Evolutionary conservation across 2,888 invertebrate species (phyloP).

Genomic region (Phengaris arion): DNA sequence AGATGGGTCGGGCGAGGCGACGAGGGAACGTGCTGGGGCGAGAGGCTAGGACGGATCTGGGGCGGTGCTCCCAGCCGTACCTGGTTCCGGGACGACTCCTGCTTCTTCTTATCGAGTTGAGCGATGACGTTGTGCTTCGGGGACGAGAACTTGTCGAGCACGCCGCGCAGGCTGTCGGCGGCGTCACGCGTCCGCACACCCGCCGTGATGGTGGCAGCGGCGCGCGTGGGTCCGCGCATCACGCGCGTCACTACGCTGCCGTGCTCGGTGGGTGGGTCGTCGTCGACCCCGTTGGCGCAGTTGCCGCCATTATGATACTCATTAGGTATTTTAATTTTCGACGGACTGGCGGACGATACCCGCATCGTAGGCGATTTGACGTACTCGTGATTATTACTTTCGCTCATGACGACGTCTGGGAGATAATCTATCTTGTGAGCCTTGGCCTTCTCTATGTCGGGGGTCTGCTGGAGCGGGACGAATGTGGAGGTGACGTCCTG

Average conservation of each 20-base stretch:
- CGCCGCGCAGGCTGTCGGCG: conserved; percentile 70
- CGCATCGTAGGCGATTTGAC: conserved; percentile 39
- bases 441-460: conserved; percentile 72
- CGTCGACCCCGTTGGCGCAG: conserved; percentile 48
- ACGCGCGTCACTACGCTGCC: conserved; percentile 83
- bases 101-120: conserved; percentile 54
- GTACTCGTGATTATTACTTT: conserved; percentile 47
- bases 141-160: conserved; percentile 75
- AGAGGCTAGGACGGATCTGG: conserved; percentile 45
- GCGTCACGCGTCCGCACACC: conserved; percentile 77
- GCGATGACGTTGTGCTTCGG: conserved; percentile 56
- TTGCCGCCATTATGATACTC: conserved; percentile 50
- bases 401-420: conserved; percentile 72
- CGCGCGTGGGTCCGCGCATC: conserved; percentile 87
- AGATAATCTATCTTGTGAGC: conserved; percentile 71
- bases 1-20: conserved; percentile 84
- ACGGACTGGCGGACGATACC: conserved; percentile 44
- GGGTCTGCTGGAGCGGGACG: conserved; percentile 71
- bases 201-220: conserved; percentile 83
- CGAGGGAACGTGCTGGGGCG: conserved; percentile 62
- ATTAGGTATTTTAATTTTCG: conserved; percentile 44
- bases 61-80: conserved; percentile 57
- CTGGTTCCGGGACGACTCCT: conserved; percentile 52
- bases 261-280: conserved; percentile 77
- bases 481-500: conserved; percentile 65